Percentiles rank a stretch among this genome's conserved stretches.
Conservation (phyloP, 1,140 invertebrate species). For the Drosophila lini region DNA sequence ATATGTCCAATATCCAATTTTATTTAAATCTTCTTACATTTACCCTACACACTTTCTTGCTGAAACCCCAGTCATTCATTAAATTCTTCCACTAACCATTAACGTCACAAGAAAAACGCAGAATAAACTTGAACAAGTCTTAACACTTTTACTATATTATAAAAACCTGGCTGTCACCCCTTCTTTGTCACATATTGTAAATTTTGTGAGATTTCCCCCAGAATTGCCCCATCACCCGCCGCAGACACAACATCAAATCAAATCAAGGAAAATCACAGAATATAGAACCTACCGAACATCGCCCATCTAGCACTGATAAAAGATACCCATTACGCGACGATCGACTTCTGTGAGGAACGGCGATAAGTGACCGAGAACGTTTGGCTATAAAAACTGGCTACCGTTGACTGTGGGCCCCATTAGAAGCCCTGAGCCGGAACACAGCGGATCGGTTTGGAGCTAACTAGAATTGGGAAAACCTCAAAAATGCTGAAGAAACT, state of each 20-base stretch:
- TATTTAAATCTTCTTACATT: too few species aligned
- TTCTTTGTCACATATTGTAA: constrained; percentile 54
- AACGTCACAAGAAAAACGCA: background rate
- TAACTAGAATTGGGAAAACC: constrained; percentile 10
- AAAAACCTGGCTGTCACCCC: constrained; percentile 11
- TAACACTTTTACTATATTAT: constrained; percentile 13
- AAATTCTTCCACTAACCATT: background rate
- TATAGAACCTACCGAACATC: constrained; percentile 8
- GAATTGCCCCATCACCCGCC: constrained; percentile 36
- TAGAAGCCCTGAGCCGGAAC: constrained; percentile 51
- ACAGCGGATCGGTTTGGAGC: constrained; percentile 50
- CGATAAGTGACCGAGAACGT: constrained; percentile 25
- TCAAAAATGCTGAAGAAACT: constrained; percentile 51
- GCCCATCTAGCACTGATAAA: constrained; percentile 6
- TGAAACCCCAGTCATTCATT: background rate
- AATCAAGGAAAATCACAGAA: constrained; percentile 14
- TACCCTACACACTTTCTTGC: too few species aligned
- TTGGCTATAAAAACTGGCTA: constrained; percentile 50
- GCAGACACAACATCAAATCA: constrained; percentile 38
- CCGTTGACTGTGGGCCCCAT: constrained; percentile 28
- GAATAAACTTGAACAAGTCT: background rate
- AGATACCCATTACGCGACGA: constrained; percentile 12
- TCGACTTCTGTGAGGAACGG: constrained; percentile 16
- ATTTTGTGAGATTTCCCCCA: constrained; percentile 64
- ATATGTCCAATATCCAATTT: too few species aligned